These are phyloP conservation scores for Dryobates pubescens DNA, from an alignment of 2,797 vertebrate species.

Conservation along the genomic window DNA sequence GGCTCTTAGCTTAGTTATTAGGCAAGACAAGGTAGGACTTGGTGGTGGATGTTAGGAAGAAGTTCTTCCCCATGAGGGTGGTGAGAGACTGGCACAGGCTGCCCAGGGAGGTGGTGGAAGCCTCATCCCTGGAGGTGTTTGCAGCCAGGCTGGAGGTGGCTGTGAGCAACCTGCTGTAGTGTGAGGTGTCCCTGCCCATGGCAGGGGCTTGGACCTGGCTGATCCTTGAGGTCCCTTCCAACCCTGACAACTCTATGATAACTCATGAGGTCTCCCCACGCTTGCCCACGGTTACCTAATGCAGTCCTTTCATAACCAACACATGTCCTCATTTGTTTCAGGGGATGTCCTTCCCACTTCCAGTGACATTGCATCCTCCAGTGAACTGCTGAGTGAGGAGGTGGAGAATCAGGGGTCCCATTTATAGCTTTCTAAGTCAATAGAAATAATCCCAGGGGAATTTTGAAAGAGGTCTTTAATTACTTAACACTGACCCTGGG, in stretches of 20 bases:
- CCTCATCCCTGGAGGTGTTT: no score
- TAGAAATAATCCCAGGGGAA: neutral
- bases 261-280: neutral
- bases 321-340: neutral
- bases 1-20: neutral
- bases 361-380: neutral
- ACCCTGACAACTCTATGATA: no score
- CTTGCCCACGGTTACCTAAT: neutral
- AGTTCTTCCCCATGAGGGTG: no score
- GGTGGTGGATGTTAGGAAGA: neutral
- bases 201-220: no score
- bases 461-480: neutral
- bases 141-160: no score
- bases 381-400: neutral
- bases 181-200: no score
- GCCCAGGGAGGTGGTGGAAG: no score
- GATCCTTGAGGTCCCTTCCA: no score
- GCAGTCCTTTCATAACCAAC: neutral
- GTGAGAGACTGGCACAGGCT: no score
- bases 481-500: neutral
- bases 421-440: neutral
- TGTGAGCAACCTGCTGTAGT: no score
- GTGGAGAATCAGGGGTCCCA: neutral
- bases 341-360: neutral
- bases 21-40: neutral